Conservation (phyloP, 2,797 vertebrate genomes). For the Phyllotis vaccarum region DNA sequence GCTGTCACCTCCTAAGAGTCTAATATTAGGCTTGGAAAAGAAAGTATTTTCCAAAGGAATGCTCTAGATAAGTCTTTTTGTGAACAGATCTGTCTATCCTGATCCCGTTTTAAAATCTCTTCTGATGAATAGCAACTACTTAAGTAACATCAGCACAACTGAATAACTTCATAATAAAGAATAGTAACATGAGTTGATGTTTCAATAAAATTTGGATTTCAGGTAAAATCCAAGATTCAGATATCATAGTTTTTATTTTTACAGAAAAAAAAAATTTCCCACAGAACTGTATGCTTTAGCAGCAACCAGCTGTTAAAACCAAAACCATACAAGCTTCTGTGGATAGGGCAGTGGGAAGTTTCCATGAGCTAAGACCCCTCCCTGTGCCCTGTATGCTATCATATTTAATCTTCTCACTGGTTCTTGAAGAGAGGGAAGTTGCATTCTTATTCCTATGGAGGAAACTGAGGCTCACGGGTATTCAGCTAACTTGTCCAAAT, state of each 20-base stretch:
- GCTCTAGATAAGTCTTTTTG: not conserved
- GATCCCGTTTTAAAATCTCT: not conserved
- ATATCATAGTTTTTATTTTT: constrained; percentile 41
- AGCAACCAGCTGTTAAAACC: constrained; percentile 1
- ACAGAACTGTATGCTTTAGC: not conserved
- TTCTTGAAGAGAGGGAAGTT: not conserved
- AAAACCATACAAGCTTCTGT: not conserved
- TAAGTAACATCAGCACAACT: constrained; percentile 1
- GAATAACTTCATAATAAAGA: constrained; percentile 46
- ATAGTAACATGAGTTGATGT: constrained; percentile 1
- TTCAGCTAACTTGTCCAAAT: constrained; percentile 19
- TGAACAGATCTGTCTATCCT: not conserved
- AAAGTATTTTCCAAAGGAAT: constrained; percentile 20
- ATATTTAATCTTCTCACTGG: not conserved
- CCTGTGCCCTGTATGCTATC: not conserved
- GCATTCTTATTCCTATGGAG: constrained; percentile 2
- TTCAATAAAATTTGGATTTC: constrained; percentile 64
- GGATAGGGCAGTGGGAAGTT: not conserved
- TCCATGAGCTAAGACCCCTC: not conserved
- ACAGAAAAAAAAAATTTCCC: constrained; percentile 12
- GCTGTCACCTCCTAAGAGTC: constrained; percentile 43
- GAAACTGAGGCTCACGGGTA: not conserved
- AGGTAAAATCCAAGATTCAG: constrained; percentile 41
- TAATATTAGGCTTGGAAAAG: not conserved
- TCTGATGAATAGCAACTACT: constrained; percentile 17